Base-by-base conservation (phyloP, 1,140 invertebrate genomes). In the Microplitis demolitor region DNA sequence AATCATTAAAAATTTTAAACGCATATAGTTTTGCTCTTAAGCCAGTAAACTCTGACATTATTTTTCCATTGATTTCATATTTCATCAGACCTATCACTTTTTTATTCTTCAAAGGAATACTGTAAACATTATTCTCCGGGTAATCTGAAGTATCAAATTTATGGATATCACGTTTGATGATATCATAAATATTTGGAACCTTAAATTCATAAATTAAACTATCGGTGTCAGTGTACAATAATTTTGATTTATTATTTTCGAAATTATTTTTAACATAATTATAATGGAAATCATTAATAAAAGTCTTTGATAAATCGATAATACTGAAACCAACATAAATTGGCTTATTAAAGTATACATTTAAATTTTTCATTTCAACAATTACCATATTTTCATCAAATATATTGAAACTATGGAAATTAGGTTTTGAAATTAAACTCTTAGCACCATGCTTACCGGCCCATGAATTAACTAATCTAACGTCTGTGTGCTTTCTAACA, bases 401-500 rank as follows among this genome's bases (percentile, higher is more conserved):
- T 4, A 56, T 56, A 24, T 8, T 56, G 6, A 14, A n/a, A 24
- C 53, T 56, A 56, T 56, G 53, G n/a, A 56, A 56, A 56, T 56
- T 56, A 14, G 53, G 53, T 56, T 56, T 14, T 13, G 53, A 14
- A 16, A 56, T 56, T 16, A 56, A 24, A 16, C 8, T 4, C n/a
- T 56, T 56, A 16, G 53, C 53, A 16, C 53, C 53, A 56, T 56
- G n/a, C 0, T 13, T 14, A 6, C 53, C 53, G 0, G 2, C 13
- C 53, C 53, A 45, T 45, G 6, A 9, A 45, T 6, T 45, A 45
- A 45, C 11, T 45, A 45, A 45, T 9, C 11, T 6, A 6, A 45
- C 39, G 6, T 45, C 39, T 45, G 6, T 8, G 6, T 45, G 70
- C 79, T 89, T 45, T 45, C 39, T 45, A 9, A 45, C 39, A 45